Evolutionary conservation across 2,888 invertebrate species (phyloP).

Genomic region (Sympetrum striolatum): DNA sequence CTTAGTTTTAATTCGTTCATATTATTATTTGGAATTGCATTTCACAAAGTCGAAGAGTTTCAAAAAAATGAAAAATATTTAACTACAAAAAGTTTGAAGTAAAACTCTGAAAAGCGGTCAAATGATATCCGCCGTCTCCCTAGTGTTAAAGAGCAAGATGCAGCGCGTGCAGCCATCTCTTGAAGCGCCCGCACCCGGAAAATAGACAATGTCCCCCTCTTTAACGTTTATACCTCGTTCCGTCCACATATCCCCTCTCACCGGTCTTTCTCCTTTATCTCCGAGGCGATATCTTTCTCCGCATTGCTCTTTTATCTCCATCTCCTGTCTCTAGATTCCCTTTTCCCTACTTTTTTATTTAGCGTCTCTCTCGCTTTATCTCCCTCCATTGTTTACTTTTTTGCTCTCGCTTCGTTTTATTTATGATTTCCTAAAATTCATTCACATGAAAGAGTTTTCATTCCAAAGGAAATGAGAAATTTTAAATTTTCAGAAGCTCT

Average conservation of each 20-base stretch:
- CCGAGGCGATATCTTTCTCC: background rate
- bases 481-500: no score
- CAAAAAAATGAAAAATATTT: no score
- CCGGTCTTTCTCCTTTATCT: background rate
- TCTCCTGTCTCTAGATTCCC: background rate
- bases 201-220: background rate
- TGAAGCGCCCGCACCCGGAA: background rate
- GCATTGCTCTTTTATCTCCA: background rate
- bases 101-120: no score
- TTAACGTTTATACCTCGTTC: constrained; percentile 24
- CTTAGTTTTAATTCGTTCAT: no score
- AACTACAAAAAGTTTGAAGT: no score
- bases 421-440: no score
- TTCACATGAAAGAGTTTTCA: no score
- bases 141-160: background rate
- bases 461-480: no score
- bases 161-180: background rate
- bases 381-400: background rate
- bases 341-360: background rate
- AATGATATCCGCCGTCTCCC: no score
- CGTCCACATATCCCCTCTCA: background rate
- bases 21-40: no score
- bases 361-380: background rate
- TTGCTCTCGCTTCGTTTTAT: background rate
- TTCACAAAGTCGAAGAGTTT: no score